phyloP scores from a whole-genome alignment of 1,140 invertebrate species.

The Mercenaria mercenaria region DNA sequence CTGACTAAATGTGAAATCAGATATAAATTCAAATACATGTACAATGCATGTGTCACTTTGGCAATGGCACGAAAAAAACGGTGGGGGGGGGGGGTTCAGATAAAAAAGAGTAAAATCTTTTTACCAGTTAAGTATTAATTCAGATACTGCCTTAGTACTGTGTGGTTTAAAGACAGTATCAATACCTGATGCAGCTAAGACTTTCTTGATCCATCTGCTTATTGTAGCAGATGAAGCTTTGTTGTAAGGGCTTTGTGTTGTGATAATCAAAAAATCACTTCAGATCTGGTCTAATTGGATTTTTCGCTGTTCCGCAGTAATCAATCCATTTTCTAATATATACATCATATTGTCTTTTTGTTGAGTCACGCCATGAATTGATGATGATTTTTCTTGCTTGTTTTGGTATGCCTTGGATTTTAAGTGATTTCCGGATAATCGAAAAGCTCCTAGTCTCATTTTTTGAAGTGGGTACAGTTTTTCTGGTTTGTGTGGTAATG shows the following conservation, averaged over 20 bases:
- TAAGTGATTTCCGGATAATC: conserved; percentile 37
- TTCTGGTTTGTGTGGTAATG: neutral
- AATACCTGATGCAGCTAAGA: neutral
- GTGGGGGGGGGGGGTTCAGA: too few species aligned
- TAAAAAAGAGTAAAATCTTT: too few species aligned
- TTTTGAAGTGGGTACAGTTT: neutral
- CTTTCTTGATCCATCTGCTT: neutral
- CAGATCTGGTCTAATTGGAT: conserved; percentile 26
- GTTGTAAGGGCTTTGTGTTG: neutral
- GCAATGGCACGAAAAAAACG: too few species aligned
- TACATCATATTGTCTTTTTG: conserved; percentile 32
- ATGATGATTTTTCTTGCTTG: neutral
- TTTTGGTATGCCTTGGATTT: neutral
- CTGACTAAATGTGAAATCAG: too few species aligned
- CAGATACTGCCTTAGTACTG: neutral
- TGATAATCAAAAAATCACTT: conserved; percentile 2
- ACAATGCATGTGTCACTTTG: too few species aligned
- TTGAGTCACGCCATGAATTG: neutral
- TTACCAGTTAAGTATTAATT: too few species aligned
- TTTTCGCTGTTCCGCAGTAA: neutral
- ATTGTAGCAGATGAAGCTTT: neutral
- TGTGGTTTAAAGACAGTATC: neutral
- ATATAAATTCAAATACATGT: too few species aligned
- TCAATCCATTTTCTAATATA: conserved; percentile 32
- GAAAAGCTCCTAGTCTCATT: conserved; percentile 44